Evolutionary conservation across 2,797 vertebrate genomes (phyloP), one percentile per base, ranked within the genome.

Genomic region (Enteromius anoplus): DNA sequence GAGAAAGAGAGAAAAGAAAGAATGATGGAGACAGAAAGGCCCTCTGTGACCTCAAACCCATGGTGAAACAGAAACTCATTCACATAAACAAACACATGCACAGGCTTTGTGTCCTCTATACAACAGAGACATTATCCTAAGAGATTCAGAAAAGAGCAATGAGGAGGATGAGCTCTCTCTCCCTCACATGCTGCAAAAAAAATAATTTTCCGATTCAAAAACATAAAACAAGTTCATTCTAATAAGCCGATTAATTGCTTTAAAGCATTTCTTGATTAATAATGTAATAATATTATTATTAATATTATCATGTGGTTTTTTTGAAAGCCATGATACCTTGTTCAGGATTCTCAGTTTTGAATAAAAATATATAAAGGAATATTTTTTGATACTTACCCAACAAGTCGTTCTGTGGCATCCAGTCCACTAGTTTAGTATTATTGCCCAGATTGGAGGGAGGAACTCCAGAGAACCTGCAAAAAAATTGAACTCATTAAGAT

Each of bases 341-440:
- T 53, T 53, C 6, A 53, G 51, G 51, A 53, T 53, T 53, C 51
- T 53, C 51, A n/a, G 19, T 53, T 53, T 21, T 53, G 19, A 53
- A 21, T 21, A 53, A 53, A 53, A 55, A 55, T 21, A 8, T 21
- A 19, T 19, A 17, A 53, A 53, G 2, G 5, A 17, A 15, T 17
- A 7, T 6, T 17, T 49, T 49, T 17, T 51, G 5, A 40, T 62
- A 93, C 97, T 96, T 89, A 99, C 98, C 98, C 84, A 99, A 93
- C 80, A 99, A 93, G 89, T 99, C 98, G 5, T 99, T 99, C 89
- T 99, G 98, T 21, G 98, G 98, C 94, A 99, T 93, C 98, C 98
- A 99, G 66, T 99, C 97, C 87, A 99, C 96, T 45, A 99, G 97
- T 89, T 97, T 98, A 8, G 98, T 99, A 90, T 99, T 99, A 92